phyloP scores from a whole-genome alignment of 1,140 invertebrate species.

The Drosophila arizonae region DNA sequence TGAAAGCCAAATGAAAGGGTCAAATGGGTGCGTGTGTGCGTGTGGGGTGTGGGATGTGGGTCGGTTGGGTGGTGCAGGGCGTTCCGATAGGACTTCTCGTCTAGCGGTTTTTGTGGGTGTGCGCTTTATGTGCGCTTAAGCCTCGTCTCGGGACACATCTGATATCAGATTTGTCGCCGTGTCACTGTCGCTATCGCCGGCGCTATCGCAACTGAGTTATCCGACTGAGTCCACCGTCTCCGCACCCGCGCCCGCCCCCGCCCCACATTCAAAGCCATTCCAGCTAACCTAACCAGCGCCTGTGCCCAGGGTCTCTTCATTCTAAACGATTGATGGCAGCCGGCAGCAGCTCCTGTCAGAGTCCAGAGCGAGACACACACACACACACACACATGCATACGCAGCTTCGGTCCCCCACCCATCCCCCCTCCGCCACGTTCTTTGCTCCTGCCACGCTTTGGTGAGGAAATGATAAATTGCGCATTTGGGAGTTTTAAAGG shows the following conservation, averaged over 20 bases:
- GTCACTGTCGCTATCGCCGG: slow-evolving; percentile 36
- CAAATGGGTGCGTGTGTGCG: background rate
- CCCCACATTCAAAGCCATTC: background rate
- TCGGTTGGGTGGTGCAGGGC: background rate
- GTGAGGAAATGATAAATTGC: slow-evolving; percentile 82
- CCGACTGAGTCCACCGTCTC: background rate
- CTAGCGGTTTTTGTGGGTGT: slow-evolving; percentile 61
- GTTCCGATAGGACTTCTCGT: background rate
- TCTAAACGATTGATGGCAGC: slow-evolving; percentile 76
- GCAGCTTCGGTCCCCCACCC: background rate
- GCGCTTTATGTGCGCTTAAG: slow-evolving; percentile 68
- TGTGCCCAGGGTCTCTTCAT: slow-evolving; percentile 45
- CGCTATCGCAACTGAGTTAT: slow-evolving; percentile 17
- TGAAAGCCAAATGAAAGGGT: slow-evolving; percentile 14
- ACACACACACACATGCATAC: slow-evolving; percentile 17
- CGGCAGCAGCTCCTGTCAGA: slow-evolving; percentile 44
- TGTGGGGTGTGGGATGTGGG: background rate
- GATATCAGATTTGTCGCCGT: slow-evolving; percentile 68
- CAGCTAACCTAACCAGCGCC: background rate
- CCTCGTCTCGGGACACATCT: slow-evolving; percentile 68
- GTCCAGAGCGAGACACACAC: slow-evolving; percentile 15
- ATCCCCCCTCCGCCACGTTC: background rate
- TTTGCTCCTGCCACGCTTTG: slow-evolving; percentile 16
- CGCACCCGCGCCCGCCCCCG: background rate
- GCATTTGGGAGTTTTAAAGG: slow-evolving; percentile 82